Percentiles rank a stretch among this genome's conserved stretches.
These are phyloP conservation scores for Pseudopodoces humilis DNA, from an alignment of 2,113 vertebrate genomes.

Conservation along the genomic window DNA sequence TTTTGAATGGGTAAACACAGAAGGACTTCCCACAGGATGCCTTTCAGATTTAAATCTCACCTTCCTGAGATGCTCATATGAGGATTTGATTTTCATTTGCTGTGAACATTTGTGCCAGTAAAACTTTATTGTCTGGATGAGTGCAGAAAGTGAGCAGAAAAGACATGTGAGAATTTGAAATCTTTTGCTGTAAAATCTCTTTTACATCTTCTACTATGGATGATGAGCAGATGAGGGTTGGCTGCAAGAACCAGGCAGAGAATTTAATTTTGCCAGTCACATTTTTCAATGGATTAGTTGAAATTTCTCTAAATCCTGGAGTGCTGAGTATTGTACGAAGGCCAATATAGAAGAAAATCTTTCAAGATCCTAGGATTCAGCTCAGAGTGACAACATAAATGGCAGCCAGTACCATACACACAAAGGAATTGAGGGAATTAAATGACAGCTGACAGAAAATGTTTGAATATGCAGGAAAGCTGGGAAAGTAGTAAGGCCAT, in stretches of 20 bases:
- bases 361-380: background rate
- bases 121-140: background rate
- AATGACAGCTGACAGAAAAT: background rate
- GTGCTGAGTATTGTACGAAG: background rate
- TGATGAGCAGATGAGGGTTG: background rate
- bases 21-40: background rate
- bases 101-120: background rate
- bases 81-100: background rate
- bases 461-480: conserved; percentile 21
- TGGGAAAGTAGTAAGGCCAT: background rate
- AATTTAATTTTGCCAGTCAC: background rate
- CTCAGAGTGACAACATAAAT: background rate
- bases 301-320: background rate
- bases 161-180: background rate
- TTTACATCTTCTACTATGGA: background rate
- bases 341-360: background rate
- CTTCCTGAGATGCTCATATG: background rate
- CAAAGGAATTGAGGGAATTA: background rate
- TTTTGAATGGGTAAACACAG: background rate
- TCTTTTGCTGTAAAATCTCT: background rate
- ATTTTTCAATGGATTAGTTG: background rate
- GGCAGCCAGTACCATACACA: background rate
- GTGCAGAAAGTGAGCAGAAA: background rate
- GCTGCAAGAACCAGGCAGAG: background rate
- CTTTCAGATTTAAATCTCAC: conserved; percentile 36